Base-by-base conservation (phyloP, 2,797 vertebrate species). In the Emys orbicularis region DNA sequence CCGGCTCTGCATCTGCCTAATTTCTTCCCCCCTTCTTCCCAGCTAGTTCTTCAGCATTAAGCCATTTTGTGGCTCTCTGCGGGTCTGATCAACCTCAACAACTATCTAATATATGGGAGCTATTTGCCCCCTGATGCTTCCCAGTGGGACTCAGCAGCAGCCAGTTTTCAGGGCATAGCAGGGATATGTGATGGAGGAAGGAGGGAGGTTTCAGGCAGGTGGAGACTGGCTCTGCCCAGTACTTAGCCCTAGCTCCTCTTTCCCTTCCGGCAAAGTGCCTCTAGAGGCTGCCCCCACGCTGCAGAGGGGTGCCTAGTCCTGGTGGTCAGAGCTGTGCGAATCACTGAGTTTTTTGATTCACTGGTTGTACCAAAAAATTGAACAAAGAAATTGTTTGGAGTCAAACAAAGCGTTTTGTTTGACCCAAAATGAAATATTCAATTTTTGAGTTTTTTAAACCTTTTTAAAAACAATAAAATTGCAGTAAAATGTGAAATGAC, bases 281-380 rank as follows among this genome's bases (percentile, higher is more conserved):
- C 68, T 41, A 37, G 9, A 72, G 68, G 68, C 37, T 41, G 10
- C 10, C 0, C 0, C 9, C 34, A 37, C 0, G 2, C 4, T 15
- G 5, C 9, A 2, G 15, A 25, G 59, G 76, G 8, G 53, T 6
- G 21, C 3, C 4, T 3, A 25, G 8, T 47, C 0, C 44, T 86
- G 85, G 2, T 53, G 41, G 34, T 86, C 91, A 86, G 12, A 65
- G 15, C 34, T 16, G 15, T 34, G 31, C 10, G 6, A 31, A 59
- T 59, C 29, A 59, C 27, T 59, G 57, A 56, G 8, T 25, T 25
- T 56, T 56, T 23, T 53, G 52, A 19, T 53, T 56, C 59, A 61
- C 31, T 34, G 13, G 59, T 34, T 34, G 31, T 7, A 31, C 13
- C 4, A n/a, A 68, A 37, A 68, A 68, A 68, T n/a, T 68, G 34